Conservation (phyloP, 2,797 vertebrate genomes). For the Chelidonichthys spinosus region DNA sequence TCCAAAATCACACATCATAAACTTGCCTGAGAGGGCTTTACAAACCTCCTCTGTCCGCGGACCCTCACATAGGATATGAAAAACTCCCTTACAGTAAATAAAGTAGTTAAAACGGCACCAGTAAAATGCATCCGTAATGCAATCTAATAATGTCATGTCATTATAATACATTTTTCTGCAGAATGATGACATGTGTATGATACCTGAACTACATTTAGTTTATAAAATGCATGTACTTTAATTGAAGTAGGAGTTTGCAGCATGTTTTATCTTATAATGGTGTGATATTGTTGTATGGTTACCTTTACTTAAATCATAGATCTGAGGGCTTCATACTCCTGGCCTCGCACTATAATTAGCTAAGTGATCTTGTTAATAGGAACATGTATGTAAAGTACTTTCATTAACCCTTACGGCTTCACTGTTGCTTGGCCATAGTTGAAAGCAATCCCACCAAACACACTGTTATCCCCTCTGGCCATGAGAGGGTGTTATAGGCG, state of each 20-base stretch:
- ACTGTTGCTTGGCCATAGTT: slow-evolving; percentile 47
- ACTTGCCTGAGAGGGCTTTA: too few relatives aligned
- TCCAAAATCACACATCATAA: too few relatives aligned
- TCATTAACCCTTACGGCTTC: slow-evolving; percentile 40
- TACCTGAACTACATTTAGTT: not conserved
- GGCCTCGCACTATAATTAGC: slow-evolving; percentile 22
- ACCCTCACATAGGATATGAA: too few relatives aligned
- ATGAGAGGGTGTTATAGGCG: slow-evolving; percentile 52
- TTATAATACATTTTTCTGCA: not conserved
- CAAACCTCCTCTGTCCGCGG: too few relatives aligned
- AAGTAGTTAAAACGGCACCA: not conserved
- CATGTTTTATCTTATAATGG: not conserved
- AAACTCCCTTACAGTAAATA: not conserved
- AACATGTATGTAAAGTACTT: slow-evolving; percentile 33
- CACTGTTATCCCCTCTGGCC: slow-evolving; percentile 45
- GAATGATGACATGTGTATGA: not conserved
- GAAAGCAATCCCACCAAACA: slow-evolving; percentile 50
- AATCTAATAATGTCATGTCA: not conserved
- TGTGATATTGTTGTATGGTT: not conserved
- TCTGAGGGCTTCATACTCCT: not conserved
- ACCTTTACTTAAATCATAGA: not conserved
- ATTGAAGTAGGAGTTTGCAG: not conserved
- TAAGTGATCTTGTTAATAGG: slow-evolving; percentile 9
- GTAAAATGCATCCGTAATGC: not conserved
- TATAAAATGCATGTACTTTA: not conserved